Base-by-base conservation (phyloP, 37 sponge, comb jelly and placozoan species). In the Lycopodina hypogea region DNA sequence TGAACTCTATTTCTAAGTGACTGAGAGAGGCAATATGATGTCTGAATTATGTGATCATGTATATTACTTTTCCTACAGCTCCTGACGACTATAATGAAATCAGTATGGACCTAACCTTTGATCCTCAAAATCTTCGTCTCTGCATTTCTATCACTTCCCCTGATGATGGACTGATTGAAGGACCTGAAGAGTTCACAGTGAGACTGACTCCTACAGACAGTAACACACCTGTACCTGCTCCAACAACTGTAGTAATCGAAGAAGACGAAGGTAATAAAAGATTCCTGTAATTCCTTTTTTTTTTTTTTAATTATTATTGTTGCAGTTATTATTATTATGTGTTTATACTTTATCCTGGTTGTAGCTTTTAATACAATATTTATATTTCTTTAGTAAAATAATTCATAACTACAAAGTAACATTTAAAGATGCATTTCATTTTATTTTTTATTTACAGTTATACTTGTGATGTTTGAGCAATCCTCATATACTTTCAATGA, bases 201-300 rank as follows among this genome's bases (percentile, higher is more conserved):
- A 28, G 30, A 30, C 34, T 73, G 32, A 53, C 7, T 42, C 7
- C 80, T 19, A 35, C 0, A 3, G 59, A 23, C 50, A 50, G 18
- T 17, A 52, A 35, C 1, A 68, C 14, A 12, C 32, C 69, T 56
- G 9, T 3, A 0, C 80, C 80, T 15, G 79, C 73, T 60, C 53
- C 29, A 14, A 84, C 72, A 62, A 67, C 8, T 41, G 68, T 85
- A 42, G 55, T 38, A 9, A 78, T 85, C 30, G 50, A 48, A n/a
- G 86, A 78, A 45, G 68, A 73, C 66, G 73, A 78, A 26, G 42
- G 86, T 85, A 40, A 64, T 79, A 71, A 37, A 2, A 35, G 7
- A 3, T 67, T 7, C 26, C 3, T 30, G 21, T 28, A 63, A 28
- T n/a, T n/a, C n/a, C 29, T n/a, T 19, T 17, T 53, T n/a, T n/a